A percentile compares a stretch with the other conserved stretches of the same genome.
phyloP scores from a whole-genome alignment of 2,113 vertebrate genomes.

The Campylomormyrus numenius region DNA sequence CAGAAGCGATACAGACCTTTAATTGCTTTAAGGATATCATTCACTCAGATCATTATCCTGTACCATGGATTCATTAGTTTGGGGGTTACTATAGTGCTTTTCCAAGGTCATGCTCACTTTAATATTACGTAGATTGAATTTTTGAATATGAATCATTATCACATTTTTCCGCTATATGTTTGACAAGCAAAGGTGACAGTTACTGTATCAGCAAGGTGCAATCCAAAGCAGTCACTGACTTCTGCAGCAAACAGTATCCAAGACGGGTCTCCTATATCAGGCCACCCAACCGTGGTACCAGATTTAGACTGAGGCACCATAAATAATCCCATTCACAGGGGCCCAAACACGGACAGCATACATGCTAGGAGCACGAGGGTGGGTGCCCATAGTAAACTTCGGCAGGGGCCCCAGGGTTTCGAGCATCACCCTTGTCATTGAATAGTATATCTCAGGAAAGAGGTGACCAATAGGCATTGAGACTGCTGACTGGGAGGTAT shows the following conservation, averaged over 20 bases:
- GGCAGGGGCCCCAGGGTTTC: background rate
- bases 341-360: background rate
- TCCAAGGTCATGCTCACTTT: background rate
- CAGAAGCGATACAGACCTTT: background rate
- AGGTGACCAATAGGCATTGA: background rate
- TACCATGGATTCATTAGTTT: background rate
- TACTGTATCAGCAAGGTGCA: background rate
- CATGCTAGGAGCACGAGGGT: background rate
- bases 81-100: background rate
- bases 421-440: background rate
- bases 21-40: background rate
- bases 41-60: background rate
- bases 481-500: background rate
- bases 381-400: background rate
- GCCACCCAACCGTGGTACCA: background rate
- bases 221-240: background rate
- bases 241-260: background rate
- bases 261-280: background rate
- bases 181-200: background rate
- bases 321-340: background rate
- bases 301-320: background rate
- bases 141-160: background rate
- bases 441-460: background rate
- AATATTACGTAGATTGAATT: background rate
- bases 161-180: background rate